A percentile compares a stretch with the other conserved stretches of the same genome.
phyloP scores from a whole-genome alignment of 1,140 invertebrate species.

The Hestina assimilis region DNA sequence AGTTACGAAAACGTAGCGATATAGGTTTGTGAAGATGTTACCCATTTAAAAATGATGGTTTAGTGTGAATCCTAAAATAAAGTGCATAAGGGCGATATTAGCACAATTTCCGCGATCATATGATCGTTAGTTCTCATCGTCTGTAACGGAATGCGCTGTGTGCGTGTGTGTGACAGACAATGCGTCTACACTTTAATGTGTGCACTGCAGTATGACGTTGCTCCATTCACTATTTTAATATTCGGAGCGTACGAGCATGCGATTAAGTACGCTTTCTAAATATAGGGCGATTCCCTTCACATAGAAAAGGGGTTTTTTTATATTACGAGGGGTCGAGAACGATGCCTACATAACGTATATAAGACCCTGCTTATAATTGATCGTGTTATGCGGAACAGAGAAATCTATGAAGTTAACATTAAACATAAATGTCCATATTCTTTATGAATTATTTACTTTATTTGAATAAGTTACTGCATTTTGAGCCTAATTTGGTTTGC shows the following conservation, averaged over 20 bases:
- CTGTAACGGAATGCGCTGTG: conserved; percentile 50
- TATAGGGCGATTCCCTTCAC: conserved; percentile 61
- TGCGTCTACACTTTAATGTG: conserved; percentile 50
- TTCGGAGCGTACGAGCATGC: conserved; percentile 61
- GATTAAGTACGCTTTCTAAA: conserved; percentile 73
- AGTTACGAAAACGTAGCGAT: conserved; percentile 20
- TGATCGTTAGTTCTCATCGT: conserved; percentile 33
- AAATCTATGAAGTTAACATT: conserved; percentile 43
- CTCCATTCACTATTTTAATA: conserved; percentile 70
- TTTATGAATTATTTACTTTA: no score
- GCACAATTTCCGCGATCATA: conserved; percentile 11
- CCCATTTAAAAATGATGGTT: no score
- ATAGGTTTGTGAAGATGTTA: no score
- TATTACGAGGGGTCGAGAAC: conserved; percentile 52
- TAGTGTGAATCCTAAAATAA: conserved; percentile 16
- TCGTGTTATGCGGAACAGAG: conserved; percentile 38
- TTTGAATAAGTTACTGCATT: no score
- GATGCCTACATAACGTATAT: conserved; percentile 60
- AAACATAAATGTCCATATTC: no score
- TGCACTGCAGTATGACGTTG: conserved; percentile 65
- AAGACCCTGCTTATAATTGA: conserved; percentile 61
- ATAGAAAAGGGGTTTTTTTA: conserved; percentile 65
- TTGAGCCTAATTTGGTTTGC: no score
- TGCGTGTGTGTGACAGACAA: conserved; percentile 51
- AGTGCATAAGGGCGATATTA: conserved; percentile 12